Evolutionary conservation across 2,888 invertebrate genomes (phyloP).

Genomic region (Argyresthia goedartella): DNA sequence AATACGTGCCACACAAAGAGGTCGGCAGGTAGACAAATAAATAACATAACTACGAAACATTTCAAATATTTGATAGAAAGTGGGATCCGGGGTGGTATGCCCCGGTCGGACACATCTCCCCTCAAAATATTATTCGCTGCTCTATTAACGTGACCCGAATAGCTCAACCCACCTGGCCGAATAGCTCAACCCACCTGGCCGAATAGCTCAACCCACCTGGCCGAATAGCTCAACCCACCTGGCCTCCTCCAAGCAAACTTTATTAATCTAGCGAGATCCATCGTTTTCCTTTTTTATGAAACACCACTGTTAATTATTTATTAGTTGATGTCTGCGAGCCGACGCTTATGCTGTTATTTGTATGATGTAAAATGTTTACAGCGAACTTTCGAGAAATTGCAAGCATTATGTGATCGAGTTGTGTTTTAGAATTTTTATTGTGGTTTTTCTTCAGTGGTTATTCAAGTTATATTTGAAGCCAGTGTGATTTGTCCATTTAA

Average conservation of each 20-base stretch:
- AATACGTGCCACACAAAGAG: too few relatives aligned
- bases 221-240: constrained; percentile 24
- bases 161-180: constrained; percentile 19
- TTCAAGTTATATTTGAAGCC: too few relatives aligned
- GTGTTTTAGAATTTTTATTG: too few relatives aligned
- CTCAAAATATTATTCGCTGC: constrained; percentile 57
- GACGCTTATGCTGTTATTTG: too few relatives aligned
- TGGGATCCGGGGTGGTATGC: constrained; percentile 29
- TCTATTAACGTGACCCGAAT: constrained; percentile 45
- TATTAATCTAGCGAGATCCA: not conserved
- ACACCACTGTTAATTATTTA: not conserved
- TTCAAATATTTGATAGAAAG: constrained; percentile 7
- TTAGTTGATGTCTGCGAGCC: too few relatives aligned
- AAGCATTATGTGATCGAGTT: too few relatives aligned
- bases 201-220: constrained; percentile 32
- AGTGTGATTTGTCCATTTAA: too few relatives aligned
- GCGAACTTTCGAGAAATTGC: too few relatives aligned
- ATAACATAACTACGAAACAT: not conserved
- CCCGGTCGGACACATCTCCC: constrained; percentile 45
- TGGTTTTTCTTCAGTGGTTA: too few relatives aligned
- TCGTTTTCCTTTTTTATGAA: not conserved
- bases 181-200: constrained; percentile 26
- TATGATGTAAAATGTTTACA: too few relatives aligned
- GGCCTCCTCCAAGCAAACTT: not conserved
- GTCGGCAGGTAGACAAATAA: too few relatives aligned